Percentiles rank a stretch among this genome's conserved stretches.
Conservation (phyloP, 1,140 invertebrate genomes). For the Philaenus spumarius region DNA sequence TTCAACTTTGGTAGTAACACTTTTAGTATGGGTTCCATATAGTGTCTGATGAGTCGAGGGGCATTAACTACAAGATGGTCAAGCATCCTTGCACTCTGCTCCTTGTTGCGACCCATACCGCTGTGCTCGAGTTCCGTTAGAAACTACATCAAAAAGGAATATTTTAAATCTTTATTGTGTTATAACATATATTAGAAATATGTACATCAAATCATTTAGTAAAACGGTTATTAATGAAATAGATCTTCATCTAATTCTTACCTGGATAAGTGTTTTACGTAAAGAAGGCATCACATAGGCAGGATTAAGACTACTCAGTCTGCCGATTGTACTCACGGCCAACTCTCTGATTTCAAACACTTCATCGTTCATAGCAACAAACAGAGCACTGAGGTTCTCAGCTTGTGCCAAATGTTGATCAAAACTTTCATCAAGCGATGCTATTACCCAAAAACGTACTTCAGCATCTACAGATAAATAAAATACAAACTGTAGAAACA, state of each 20-base stretch:
- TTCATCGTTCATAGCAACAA: slow-evolving; percentile 95
- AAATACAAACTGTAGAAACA: background rate
- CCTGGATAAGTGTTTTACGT: slow-evolving; percentile 82
- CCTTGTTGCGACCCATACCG: slow-evolving; percentile 92
- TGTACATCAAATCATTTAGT: too few relatives aligned
- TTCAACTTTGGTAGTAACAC: slow-evolving; percentile 89
- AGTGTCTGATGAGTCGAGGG: slow-evolving; percentile 88
- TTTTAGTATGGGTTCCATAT: slow-evolving; percentile 94
- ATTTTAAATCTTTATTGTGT: too few relatives aligned
- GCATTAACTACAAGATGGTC: slow-evolving; percentile 92
- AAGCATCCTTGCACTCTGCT: slow-evolving; percentile 91
- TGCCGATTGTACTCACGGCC: slow-evolving; percentile 85
- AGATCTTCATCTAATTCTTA: too few relatives aligned
- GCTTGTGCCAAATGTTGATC: slow-evolving; percentile 93
- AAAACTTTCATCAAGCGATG: slow-evolving; percentile 89
- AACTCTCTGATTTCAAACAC: slow-evolving; percentile 95
- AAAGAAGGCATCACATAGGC: slow-evolving; percentile 97
- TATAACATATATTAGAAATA: too few relatives aligned
- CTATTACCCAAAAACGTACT: slow-evolving; percentile 88
- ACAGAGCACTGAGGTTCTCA: slow-evolving; percentile 87
- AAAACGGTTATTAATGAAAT: too few relatives aligned
- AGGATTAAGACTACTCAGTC: slow-evolving; percentile 89
- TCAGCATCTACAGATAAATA: slow-evolving; percentile 63
- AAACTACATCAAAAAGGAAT: too few relatives aligned
- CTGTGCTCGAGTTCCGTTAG: slow-evolving; percentile 93